A percentile compares a stretch with the other conserved stretches of the same genome.
Evolutionary conservation across 2,797 vertebrate genomes (phyloP).

Genomic region (Chloroceryle amazona): DNA sequence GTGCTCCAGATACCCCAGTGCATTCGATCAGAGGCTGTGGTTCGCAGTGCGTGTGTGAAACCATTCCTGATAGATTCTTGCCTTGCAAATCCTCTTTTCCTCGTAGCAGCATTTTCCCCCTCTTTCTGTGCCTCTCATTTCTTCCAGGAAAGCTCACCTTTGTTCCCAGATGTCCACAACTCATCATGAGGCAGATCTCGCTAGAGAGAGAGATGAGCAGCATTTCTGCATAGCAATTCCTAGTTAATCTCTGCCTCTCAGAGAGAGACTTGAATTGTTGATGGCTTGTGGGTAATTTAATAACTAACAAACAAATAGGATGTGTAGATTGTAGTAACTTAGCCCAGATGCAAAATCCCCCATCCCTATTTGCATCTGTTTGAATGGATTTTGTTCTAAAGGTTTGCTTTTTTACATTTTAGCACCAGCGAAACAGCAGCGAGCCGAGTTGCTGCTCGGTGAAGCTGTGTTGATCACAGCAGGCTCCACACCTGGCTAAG

Average conservation of each 20-base stretch:
- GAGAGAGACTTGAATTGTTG: slow-evolving; percentile 61
- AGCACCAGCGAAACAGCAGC: neutral
- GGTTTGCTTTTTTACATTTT: slow-evolving; percentile 42
- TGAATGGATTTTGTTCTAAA: slow-evolving; percentile 38
- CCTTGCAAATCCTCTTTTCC: slow-evolving; percentile 13
- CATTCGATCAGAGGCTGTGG: neutral
- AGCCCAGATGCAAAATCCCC: slow-evolving; percentile 64
- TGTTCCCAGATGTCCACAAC: slow-evolving; percentile 51
- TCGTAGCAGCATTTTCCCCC: neutral
- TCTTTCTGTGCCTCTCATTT: slow-evolving; percentile 25
- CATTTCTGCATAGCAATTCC: slow-evolving; percentile 70
- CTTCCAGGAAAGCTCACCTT: slow-evolving; percentile 55
- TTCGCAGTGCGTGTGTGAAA: neutral
- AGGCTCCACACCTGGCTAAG: slow-evolving; percentile 74
- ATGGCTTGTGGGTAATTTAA: slow-evolving; percentile 75
- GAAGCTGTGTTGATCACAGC: slow-evolving; percentile 64
- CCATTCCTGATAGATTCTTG: slow-evolving; percentile 21
- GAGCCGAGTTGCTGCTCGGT: slow-evolving; percentile 30
- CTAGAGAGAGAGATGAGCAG: slow-evolving; percentile 24
- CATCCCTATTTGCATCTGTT: slow-evolving; percentile 62
- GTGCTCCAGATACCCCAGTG: neutral
- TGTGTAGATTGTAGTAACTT: slow-evolving; percentile 48
- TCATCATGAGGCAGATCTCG: slow-evolving; percentile 43
- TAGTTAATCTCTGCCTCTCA: slow-evolving; percentile 72
- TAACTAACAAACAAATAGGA: slow-evolving; percentile 72